A percentile compares a stretch with the other conserved stretches of the same genome.
Conservation (phyloP, 1,140 invertebrate species). For the Cryptotermes secundus region DNA sequence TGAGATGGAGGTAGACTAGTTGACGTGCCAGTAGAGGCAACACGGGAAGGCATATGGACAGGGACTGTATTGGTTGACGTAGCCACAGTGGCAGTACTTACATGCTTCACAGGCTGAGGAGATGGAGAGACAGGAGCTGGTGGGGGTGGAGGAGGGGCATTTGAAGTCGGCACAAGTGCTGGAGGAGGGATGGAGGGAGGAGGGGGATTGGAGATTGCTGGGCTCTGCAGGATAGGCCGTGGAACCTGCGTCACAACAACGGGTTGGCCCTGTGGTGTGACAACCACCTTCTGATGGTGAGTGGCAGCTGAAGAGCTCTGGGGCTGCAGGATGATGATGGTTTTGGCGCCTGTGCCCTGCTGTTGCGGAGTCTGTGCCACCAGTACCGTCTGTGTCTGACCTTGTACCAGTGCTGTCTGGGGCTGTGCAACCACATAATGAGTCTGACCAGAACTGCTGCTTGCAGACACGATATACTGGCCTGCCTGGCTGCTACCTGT, state of each 20-base stretch:
- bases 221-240: slow-evolving; percentile 53
- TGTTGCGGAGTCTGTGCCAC: slow-evolving; percentile 62
- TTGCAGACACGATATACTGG: slow-evolving; percentile 58
- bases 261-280: slow-evolving; percentile 66
- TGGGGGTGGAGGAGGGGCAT: not conserved
- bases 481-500: slow-evolving; percentile 48
- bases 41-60: not conserved
- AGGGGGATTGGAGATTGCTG: slow-evolving; percentile 30
- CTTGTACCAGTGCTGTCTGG: slow-evolving; percentile 57
- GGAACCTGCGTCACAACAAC: slow-evolving; percentile 59
- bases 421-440: slow-evolving; percentile 65
- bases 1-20: slow-evolving; percentile 18
- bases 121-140: not conserved
- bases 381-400: slow-evolving; percentile 61
- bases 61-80: not conserved
- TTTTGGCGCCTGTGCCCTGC: slow-evolving; percentile 63
- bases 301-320: slow-evolving; percentile 48
- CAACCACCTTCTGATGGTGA: slow-evolving; percentile 54
- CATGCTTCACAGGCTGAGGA: not conserved
- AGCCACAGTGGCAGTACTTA: not conserved
- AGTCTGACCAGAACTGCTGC: slow-evolving; percentile 50
- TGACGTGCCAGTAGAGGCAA: not conserved
- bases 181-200: slow-evolving; percentile 23
- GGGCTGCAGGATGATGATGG: slow-evolving; percentile 71
- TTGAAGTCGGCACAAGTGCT: slow-evolving; percentile 29